Percentiles rank a stretch among this genome's conserved stretches.
Conservation (phyloP, 1,140 invertebrate genomes). For the Lucilia sericata region DNA sequence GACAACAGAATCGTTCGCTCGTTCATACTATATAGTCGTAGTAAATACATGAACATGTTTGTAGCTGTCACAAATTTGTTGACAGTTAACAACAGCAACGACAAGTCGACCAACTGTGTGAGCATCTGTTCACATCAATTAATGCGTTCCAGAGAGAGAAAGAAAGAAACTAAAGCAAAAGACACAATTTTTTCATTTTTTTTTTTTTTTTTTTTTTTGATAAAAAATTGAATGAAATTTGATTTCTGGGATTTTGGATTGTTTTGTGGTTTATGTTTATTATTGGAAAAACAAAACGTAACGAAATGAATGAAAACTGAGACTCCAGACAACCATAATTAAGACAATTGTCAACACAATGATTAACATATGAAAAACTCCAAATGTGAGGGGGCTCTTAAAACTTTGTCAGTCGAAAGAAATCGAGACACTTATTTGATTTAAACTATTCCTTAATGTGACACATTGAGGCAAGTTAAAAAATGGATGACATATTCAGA, state of each 20-base stretch:
- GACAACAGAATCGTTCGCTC: not conserved
- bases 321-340: slow-evolving; percentile 9
- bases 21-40: not conserved
- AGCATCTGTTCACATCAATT: slow-evolving; percentile 16
- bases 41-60: not conserved
- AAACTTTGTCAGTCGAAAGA: not conserved
- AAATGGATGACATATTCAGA: not conserved
- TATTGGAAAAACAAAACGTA: not conserved
- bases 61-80: slow-evolving; percentile 23
- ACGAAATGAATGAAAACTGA: not conserved
- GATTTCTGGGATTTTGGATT: not conserved
- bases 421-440: not conserved
- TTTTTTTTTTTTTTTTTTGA: not conserved
- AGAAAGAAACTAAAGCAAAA: not conserved
- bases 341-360: slow-evolving; percentile 26
- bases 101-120: slow-evolving; percentile 22
- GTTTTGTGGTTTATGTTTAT: slow-evolving; percentile 11
- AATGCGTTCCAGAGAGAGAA: not conserved
- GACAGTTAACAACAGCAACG: slow-evolving; percentile 24
- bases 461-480: not conserved
- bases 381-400: not conserved
- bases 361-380: not conserved
- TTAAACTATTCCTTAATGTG: not conserved
- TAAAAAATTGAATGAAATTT: not conserved
- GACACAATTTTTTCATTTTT: not conserved